Conservation (phyloP, 2,888 invertebrate genomes). For the Apodemia mormo region DNA sequence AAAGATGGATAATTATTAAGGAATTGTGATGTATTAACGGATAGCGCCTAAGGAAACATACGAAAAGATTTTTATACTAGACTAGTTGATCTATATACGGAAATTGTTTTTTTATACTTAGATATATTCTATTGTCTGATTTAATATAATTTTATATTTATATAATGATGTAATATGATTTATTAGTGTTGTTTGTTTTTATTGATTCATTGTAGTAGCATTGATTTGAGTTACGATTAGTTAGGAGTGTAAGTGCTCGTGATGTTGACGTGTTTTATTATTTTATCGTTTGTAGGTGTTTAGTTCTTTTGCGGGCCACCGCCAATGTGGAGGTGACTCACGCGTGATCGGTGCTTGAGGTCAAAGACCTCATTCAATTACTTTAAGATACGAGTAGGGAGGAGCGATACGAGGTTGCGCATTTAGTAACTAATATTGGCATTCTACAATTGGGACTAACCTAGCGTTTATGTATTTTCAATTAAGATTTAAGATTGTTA, state of each 20-base stretch:
- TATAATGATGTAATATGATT: slow-evolving; percentile 76
- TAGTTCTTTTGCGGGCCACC: slow-evolving; percentile 50
- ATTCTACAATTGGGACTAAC: slow-evolving; percentile 83
- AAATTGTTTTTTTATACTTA: slow-evolving; percentile 83
- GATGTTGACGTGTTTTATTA: slow-evolving; percentile 70
- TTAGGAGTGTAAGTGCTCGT: slow-evolving; percentile 46
- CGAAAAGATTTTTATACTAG: slow-evolving; percentile 83
- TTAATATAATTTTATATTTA: slow-evolving; percentile 81
- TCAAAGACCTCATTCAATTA: slow-evolving; percentile 73
- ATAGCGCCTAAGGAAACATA: slow-evolving; percentile 83
- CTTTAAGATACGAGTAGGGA: slow-evolving; percentile 60
- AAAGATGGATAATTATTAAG: slow-evolving; percentile 81
- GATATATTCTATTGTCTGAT: slow-evolving; percentile 82
- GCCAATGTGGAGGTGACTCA: neutral
- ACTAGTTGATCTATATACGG: slow-evolving; percentile 82
- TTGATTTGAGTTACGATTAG: slow-evolving; percentile 60
- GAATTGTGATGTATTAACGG: slow-evolving; percentile 82
- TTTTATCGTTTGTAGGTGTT: slow-evolving; percentile 74
- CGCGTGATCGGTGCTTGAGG: slow-evolving; percentile 66
- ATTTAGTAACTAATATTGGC: slow-evolving; percentile 81
- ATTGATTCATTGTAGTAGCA: slow-evolving; percentile 72
- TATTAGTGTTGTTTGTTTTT: slow-evolving; percentile 83
- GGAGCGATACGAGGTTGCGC: slow-evolving; percentile 76
- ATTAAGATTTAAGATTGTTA: slow-evolving; percentile 81
- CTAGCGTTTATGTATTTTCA: slow-evolving; percentile 81